These are phyloP conservation scores for Synanthedon formicaeformis DNA, from an alignment of 2,888 invertebrate species.

Conservation along the genomic window DNA sequence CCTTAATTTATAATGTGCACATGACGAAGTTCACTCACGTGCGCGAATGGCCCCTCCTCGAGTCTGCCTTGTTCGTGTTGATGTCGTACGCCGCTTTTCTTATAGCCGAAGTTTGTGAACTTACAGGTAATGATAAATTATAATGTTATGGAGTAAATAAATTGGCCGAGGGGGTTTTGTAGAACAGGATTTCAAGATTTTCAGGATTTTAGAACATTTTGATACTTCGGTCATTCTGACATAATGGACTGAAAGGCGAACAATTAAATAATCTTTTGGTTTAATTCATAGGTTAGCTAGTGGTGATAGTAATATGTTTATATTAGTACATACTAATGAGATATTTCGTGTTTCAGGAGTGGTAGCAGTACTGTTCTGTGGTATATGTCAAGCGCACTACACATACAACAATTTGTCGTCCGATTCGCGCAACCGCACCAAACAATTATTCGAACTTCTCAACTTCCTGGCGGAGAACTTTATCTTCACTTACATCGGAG, in stretches of 20 bases:
- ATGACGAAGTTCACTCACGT: conserved; percentile 96
- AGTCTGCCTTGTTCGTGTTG: conserved; percentile 95
- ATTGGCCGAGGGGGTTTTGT: no score
- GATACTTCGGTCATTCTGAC: no score
- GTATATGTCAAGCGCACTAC: conserved; percentile 99
- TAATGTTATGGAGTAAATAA: no score
- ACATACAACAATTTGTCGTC: conserved; percentile 95
- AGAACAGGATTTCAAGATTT: no score
- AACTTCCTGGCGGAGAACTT: conserved; percentile 98
- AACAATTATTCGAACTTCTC: conserved; percentile 91
- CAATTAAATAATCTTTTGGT: no score
- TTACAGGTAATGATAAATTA: conserved; percentile 78
- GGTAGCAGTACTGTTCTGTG: conserved; percentile 97
- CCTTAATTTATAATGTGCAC: conserved; percentile 53
- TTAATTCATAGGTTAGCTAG: no score
- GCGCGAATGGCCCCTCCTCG: conserved; percentile 93
- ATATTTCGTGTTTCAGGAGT: conserved; percentile 73
- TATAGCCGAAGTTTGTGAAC: conserved; percentile 93
- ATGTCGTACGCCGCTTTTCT: conserved; percentile 99
- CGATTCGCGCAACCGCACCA: conserved; percentile 88
- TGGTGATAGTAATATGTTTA: not conserved
- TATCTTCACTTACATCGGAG: conserved; percentile 98
- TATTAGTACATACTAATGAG: not conserved
- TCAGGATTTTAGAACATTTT: no score
- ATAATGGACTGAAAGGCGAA: no score